These are phyloP conservation scores for Ormyrus nitidulus DNA, from an alignment of 2,888 invertebrate genomes.

Conservation along the genomic window DNA sequence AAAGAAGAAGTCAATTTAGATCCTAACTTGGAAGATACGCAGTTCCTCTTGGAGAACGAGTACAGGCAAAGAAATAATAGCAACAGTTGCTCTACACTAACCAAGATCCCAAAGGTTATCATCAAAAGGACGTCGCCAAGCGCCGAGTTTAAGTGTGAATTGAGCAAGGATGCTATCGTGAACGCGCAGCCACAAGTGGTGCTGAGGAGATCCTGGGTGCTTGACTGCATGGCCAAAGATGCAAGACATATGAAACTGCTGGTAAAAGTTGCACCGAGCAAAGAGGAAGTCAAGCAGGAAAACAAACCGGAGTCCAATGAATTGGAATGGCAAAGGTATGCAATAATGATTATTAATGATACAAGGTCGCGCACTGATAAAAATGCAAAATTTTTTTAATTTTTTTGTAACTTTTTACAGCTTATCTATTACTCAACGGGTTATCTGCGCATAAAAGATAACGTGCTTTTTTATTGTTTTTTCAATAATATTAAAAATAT, in stretches of 20 bases:
- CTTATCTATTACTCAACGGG: too few relatives aligned
- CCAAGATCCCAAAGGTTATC: slow-evolving; percentile 72
- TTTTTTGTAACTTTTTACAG: neutral
- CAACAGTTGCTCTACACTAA: slow-evolving; percentile 56
- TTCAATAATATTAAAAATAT: neutral
- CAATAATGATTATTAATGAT: neutral
- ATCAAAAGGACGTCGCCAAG: slow-evolving; percentile 71
- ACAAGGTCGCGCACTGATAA: neutral
- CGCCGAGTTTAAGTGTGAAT: slow-evolving; percentile 72
- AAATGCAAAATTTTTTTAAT: neutral
- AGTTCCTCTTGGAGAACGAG: slow-evolving; percentile 50
- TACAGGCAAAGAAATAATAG: slow-evolving; percentile 50
- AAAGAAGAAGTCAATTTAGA: slow-evolving; percentile 55
- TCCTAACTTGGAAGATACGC: slow-evolving; percentile 47
- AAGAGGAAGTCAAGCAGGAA: slow-evolving; percentile 25
- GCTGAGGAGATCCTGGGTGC: slow-evolving; percentile 66
- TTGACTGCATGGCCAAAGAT: slow-evolving; percentile 71
- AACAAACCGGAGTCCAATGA: slow-evolving; percentile 46
- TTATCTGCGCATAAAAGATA: too few relatives aligned
- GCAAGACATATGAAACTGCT: slow-evolving; percentile 65
- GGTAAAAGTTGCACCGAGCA: slow-evolving; percentile 53
- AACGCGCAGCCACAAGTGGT: slow-evolving; percentile 71
- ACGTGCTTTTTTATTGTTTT: neutral
- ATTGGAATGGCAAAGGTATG: slow-evolving; percentile 52
- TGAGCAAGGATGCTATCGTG: slow-evolving; percentile 68